Percentiles rank a stretch among this genome's conserved stretches.
phyloP scores from a whole-genome alignment of 2,113 vertebrate genomes.

The Suricata suricatta region DNA sequence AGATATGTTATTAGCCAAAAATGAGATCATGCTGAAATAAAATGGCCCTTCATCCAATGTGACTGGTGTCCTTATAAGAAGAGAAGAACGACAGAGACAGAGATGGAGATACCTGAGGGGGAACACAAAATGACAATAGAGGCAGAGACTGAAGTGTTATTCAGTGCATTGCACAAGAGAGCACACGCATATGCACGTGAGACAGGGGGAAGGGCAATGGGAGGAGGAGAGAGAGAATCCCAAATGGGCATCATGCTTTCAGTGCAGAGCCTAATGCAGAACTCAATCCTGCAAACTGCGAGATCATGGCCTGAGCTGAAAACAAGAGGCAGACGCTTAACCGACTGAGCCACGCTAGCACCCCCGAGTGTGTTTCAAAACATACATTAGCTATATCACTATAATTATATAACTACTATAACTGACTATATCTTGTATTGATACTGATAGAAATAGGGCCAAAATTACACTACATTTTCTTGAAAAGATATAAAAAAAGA shows the following conservation, averaged over 20 bases:
- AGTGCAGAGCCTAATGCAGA: too few relatives aligned
- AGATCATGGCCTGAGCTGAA: too few relatives aligned
- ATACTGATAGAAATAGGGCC: not conserved
- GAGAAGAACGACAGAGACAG: not conserved
- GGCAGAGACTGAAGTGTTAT: not conserved
- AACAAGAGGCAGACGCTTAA: too few relatives aligned
- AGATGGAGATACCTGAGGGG: not conserved
- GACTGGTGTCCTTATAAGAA: not conserved
- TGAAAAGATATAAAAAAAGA: not conserved
- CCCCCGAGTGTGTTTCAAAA: not conserved
- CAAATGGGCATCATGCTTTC: too few relatives aligned
- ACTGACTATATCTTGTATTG: not conserved
- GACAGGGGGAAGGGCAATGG: too few relatives aligned
- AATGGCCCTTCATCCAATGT: not conserved
- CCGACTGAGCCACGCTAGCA: too few relatives aligned
- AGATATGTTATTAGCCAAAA: not conserved
- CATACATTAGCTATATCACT: not conserved
- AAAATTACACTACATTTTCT: not conserved
- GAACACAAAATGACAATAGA: not conserved
- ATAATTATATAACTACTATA: not conserved
- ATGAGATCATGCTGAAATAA: not conserved
- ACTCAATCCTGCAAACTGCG: too few relatives aligned
- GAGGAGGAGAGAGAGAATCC: too few relatives aligned
- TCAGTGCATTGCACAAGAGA: not conserved
- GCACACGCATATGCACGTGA: too few relatives aligned